Base-by-base conservation (phyloP, 2,888 invertebrate species). In the Protonemura montana region DNA sequence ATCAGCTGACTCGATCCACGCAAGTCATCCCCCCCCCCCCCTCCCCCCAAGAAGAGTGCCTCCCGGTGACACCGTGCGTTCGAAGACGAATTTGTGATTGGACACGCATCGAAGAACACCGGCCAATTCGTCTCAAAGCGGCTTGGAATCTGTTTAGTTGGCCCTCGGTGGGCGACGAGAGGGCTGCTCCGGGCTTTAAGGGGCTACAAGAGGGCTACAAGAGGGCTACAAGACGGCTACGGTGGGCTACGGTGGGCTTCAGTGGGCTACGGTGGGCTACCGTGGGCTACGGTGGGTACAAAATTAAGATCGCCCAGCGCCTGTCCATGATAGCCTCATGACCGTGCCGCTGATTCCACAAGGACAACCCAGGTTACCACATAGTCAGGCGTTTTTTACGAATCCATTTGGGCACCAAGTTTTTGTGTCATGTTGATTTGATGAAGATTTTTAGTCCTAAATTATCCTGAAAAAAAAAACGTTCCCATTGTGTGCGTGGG, bases 111-210 rank as follows among this genome's bases (percentile, higher is more conserved):
- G 28, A 59, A 27, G 84, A 26, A 59, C 84, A 84, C 59, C 27
- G 27, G 84, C 42, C 84, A 84, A 84, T 84, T 84, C 84, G 59
- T 84, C 84, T 83, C 42, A n/a, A 83, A 83, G 83, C 83, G 83
- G 30, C 83, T 42, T 27, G 83, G 76, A 76, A 84, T 59, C 42
- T 76, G 84, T 84, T 81, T 81, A 29, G 30, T 28, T n/a, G 30
- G n/a, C 59, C 59, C 41, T 13, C 5, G 6, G 41, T 41, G n/a
- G n/a, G n/a, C n/a, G n/a, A n/a, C n/a, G n/a, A n/a, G n/a, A n/a
- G n/a, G n/a, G n/a, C n/a, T n/a, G n/a, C n/a, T n/a, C n/a, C n/a
- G n/a, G n/a, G n/a, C n/a, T n/a, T n/a, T n/a, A n/a, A n/a, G n/a
- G n/a, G n/a, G n/a, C n/a, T n/a, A n/a, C n/a, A n/a, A n/a, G n/a